Percentiles rank a stretch among this genome's conserved stretches.
Evolutionary conservation across 2,797 vertebrate species (phyloP).

Genomic region (Diplodus sargus): DNA sequence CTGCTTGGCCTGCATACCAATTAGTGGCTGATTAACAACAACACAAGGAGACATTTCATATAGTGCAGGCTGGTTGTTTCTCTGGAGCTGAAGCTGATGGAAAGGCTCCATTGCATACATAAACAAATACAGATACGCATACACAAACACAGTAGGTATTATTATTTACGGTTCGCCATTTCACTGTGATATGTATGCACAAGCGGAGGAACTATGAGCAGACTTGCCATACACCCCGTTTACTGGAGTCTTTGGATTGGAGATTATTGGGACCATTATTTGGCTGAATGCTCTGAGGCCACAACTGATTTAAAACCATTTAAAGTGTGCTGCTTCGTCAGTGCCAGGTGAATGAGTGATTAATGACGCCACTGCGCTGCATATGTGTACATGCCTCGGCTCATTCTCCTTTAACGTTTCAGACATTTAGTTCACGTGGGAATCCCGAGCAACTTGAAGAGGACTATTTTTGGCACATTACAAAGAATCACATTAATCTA

Average conservation of each 20-base stretch:
- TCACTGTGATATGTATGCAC: slow-evolving; percentile 30
- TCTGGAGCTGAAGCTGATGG: slow-evolving; percentile 44
- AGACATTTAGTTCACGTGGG: neutral
- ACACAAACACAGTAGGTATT: slow-evolving; percentile 12
- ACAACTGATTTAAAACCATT: slow-evolving; percentile 54
- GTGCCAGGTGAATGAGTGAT: slow-evolving; percentile 55
- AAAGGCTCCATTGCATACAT: slow-evolving; percentile 32
- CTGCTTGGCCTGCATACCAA: slow-evolving; percentile 56
- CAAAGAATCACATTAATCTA: neutral
- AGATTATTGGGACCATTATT: slow-evolving; percentile 44
- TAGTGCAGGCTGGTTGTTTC: slow-evolving; percentile 33
- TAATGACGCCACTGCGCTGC: slow-evolving; percentile 26
- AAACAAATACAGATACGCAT: slow-evolving; percentile 25
- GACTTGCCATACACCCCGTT: neutral
- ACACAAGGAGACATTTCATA: slow-evolving; percentile 34
- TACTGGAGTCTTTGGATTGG: slow-evolving; percentile 20
- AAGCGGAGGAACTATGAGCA: slow-evolving; percentile 19
- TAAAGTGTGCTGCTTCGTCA: slow-evolving; percentile 42
- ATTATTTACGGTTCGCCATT: slow-evolving; percentile 41
- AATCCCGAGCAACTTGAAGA: neutral
- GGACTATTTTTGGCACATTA: neutral
- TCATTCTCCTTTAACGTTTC: accelerated
- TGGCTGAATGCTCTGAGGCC: slow-evolving; percentile 29
- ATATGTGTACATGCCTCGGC: neutral
- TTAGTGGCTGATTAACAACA: slow-evolving; percentile 67